Percentiles rank a stretch among this genome's conserved stretches.
These are phyloP conservation scores for Falco berigora DNA, from an alignment of 2,797 vertebrate species.

Conservation along the genomic window DNA sequence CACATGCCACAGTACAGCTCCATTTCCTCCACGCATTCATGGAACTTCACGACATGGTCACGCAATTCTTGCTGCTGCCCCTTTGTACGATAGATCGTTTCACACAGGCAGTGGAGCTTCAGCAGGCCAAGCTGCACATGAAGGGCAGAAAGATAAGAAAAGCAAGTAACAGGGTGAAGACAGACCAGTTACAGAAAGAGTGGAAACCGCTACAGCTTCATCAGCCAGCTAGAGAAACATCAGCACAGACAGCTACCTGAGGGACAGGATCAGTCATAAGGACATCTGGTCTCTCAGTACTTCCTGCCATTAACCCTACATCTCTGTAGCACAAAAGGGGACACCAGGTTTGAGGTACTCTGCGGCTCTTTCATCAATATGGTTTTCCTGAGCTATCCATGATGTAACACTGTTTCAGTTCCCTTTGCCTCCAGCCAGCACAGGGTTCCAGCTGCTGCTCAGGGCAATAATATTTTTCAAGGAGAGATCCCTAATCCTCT, in stretches of 20 bases:
- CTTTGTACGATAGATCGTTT: constrained; percentile 85
- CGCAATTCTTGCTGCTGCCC: constrained; percentile 87
- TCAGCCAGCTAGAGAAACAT: neutral
- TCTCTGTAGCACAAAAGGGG: neutral
- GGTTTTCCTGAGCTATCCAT: neutral
- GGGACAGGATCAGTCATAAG: neutral
- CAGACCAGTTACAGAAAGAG: neutral
- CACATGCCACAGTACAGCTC: constrained; percentile 99
- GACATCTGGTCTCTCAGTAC: neutral
- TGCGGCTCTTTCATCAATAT: neutral
- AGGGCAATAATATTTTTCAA: neutral
- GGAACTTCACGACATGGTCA: constrained; percentile 94
- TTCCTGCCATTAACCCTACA: neutral
- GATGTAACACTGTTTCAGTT: neutral
- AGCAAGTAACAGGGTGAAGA: neutral
- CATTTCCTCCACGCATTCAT: constrained; percentile 96
- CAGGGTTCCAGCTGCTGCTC: neutral
- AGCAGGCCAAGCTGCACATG: constrained; percentile 80
- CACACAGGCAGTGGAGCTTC: constrained; percentile 90
- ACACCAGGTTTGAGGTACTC: neutral
- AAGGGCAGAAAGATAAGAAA: neutral
- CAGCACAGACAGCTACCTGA: neutral
- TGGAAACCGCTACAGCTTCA: neutral
- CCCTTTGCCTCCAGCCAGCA: neutral
- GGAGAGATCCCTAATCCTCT: neutral